Percentiles rank a stretch among this genome's conserved stretches.
These are phyloP conservation scores for Bruchidius siliquastri DNA, from an alignment of 2,888 invertebrate species.

Conservation along the genomic window DNA sequence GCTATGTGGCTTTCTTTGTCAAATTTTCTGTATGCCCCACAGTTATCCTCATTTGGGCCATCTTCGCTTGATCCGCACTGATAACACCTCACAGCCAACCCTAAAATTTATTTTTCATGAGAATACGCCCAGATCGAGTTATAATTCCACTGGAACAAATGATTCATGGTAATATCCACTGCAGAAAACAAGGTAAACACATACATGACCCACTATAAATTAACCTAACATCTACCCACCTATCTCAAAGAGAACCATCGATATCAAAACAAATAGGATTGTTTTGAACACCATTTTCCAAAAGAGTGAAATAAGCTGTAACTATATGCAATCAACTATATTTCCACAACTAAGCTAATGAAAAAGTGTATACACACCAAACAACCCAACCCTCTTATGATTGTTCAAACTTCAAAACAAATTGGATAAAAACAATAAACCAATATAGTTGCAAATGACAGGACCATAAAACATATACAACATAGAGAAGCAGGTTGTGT, in stretches of 20 bases:
- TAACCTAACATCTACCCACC: not conserved
- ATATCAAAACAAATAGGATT: not conserved
- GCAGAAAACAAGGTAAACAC: not conserved
- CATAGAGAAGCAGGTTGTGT: too few relatives aligned
- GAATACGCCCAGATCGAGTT: not conserved
- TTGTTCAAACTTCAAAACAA: too few relatives aligned
- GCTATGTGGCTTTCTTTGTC: conserved; percentile 81
- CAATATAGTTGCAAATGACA: too few relatives aligned
- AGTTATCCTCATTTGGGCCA: conserved; percentile 74
- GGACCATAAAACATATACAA: too few relatives aligned
- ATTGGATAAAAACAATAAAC: too few relatives aligned
- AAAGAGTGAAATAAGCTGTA: too few relatives aligned
- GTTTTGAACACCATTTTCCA: not conserved
- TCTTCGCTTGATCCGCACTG: conserved; percentile 89
- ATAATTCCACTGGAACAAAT: not conserved
- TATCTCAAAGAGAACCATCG: not conserved
- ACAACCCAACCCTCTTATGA: too few relatives aligned
- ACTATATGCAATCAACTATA: too few relatives aligned
- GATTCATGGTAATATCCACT: not conserved
- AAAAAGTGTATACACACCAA: too few relatives aligned
- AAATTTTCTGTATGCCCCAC: conserved; percentile 85
- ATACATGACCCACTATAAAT: not conserved
- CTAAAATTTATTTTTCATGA: conserved; percentile 39
- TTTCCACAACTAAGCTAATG: too few relatives aligned
- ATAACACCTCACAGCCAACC: conserved; percentile 78